These are phyloP conservation scores for Motacilla alba DNA, from an alignment of 2,113 vertebrate species.

Conservation along the genomic window DNA sequence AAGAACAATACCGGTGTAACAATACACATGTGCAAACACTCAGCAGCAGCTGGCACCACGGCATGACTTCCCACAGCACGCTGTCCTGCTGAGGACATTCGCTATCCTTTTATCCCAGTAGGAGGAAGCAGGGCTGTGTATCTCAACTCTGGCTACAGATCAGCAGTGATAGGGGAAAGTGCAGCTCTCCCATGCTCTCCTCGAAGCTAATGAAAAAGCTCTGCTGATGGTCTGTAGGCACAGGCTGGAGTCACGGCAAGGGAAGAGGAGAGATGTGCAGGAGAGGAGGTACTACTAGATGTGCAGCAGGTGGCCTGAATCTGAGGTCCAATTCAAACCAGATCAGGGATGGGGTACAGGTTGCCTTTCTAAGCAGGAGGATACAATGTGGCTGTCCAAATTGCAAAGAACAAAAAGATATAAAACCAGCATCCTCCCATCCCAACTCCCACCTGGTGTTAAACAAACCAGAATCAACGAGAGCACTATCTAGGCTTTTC, in stretches of 20 bases:
- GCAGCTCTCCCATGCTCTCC: background rate
- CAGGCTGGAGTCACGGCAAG: fast-evolving
- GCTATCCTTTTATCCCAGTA: background rate
- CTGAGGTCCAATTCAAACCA: background rate
- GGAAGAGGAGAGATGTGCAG: background rate
- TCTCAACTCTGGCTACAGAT: background rate
- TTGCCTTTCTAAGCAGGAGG: background rate
- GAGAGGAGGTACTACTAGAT: background rate
- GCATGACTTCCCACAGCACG: background rate
- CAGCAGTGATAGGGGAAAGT: background rate
- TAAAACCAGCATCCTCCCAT: background rate
- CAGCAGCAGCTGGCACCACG: background rate
- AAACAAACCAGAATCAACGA: background rate
- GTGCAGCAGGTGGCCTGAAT: background rate
- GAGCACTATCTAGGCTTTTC: background rate
- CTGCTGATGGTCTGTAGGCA: background rate
- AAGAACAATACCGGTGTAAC: background rate
- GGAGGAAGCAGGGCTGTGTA: background rate
- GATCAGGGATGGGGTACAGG: too few relatives aligned
- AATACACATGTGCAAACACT: background rate
- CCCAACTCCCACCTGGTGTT: background rate
- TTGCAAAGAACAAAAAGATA: background rate
- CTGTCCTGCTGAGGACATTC: background rate
- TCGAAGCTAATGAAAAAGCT: background rate
- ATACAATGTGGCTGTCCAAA: background rate